Conservation (phyloP, 1,140 invertebrate genomes). For the Conopomorpha cramerella region DNA sequence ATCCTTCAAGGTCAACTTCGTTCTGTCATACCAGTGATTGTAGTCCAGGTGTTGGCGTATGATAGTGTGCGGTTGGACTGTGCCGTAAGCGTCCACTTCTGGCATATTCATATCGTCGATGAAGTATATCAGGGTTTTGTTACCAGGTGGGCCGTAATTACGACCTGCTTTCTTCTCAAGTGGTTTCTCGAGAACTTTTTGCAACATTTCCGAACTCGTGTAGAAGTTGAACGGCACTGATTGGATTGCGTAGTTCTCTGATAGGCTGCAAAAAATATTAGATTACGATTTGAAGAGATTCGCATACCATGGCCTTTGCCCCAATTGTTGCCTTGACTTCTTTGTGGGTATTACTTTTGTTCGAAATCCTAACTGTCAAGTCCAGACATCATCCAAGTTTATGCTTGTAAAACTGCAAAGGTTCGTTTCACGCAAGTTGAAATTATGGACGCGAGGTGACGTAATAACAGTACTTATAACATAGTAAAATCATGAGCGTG, state of each 20-base stretch:
- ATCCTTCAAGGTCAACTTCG: conserved; percentile 89
- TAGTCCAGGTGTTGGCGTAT: conserved; percentile 96
- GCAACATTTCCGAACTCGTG: conserved; percentile 94
- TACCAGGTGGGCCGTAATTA: conserved; percentile 94
- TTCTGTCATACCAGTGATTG: conserved; percentile 93
- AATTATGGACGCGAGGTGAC: no score
- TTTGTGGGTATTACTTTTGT: no score
- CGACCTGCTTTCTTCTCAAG: conserved; percentile 95
- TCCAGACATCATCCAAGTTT: no score
- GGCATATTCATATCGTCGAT: conserved; percentile 99
- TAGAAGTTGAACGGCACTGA: conserved; percentile 98
- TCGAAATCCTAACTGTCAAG: no score
- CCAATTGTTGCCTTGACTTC: no score
- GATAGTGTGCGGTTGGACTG: conserved; percentile 94
- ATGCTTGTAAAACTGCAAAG: no score
- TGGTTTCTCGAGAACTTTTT: conserved; percentile 93
- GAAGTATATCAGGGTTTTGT: conserved; percentile 93
- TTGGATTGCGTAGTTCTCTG: conserved; percentile 86
- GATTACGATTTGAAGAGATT: no score
- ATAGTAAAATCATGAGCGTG: no score
- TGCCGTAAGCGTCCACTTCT: conserved; percentile 92
- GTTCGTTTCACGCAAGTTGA: no score
- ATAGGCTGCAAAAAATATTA: conserved; percentile 65
- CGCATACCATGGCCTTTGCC: no score
- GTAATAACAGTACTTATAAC: no score